A percentile compares a stretch with the other conserved stretches of the same genome.
These are phyloP conservation scores for Nasonia vitripennis DNA, from an alignment of 1,140 invertebrate genomes.

Conservation along the genomic window DNA sequence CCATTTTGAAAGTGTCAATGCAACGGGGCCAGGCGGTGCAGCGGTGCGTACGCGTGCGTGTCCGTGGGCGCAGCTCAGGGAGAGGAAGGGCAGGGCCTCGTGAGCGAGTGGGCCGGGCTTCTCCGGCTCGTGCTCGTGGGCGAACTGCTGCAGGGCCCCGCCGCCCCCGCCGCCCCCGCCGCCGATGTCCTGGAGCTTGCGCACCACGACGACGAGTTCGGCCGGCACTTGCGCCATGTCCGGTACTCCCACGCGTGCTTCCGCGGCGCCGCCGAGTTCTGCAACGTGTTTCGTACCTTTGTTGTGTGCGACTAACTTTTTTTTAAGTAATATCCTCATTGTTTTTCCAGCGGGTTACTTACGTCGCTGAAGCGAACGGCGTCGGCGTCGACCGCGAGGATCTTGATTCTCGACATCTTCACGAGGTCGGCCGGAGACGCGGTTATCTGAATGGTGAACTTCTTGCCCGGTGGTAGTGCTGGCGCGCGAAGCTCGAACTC, in stretches of 20 bases:
- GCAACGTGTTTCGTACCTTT: conserved; percentile 27
- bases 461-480: conserved; percentile 65
- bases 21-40: not conserved
- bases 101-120: conserved; percentile 35
- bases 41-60: not conserved
- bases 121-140: not conserved
- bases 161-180: conserved; percentile 58
- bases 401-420: conserved; percentile 66
- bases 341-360: not conserved
- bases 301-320: not conserved
- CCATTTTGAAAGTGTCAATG: conserved; percentile 39
- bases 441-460: conserved; percentile 68
- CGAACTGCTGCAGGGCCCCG: conserved; percentile 55
- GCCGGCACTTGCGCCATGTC: conserved; percentile 64
- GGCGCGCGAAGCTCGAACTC: conserved; percentile 67
- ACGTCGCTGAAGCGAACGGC: conserved; percentile 28
- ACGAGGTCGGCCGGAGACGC: conserved; percentile 65
- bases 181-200: conserved; percentile 57
- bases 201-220: conserved; percentile 65
- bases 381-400: conserved; percentile 65
- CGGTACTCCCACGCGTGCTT: conserved; percentile 65
- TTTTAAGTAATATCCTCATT: too few species aligned
- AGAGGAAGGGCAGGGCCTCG: conserved; percentile 35
- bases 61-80: conserved; percentile 7
- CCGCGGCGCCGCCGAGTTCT: conserved; percentile 43